Evolutionary conservation across 2,888 invertebrate genomes (phyloP).

Genomic region (Chydorus sphaericus): DNA sequence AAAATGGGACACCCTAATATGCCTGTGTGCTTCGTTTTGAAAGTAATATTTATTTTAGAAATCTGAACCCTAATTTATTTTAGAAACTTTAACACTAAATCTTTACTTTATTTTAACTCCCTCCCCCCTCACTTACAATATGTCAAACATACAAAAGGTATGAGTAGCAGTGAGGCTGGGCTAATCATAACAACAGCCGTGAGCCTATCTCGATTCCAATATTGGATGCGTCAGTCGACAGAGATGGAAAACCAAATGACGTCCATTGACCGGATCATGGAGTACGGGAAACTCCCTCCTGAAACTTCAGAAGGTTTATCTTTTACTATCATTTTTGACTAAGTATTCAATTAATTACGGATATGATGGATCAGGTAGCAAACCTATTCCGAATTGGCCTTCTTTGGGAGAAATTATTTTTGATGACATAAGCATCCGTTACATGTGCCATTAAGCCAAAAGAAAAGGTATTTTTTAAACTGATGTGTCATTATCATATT

Average conservation of each 20-base stretch:
- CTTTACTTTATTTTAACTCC: too few species aligned
- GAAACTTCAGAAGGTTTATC: conserved; percentile 39
- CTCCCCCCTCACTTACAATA: too few species aligned
- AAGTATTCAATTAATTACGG: background rate
- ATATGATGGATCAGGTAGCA: conserved; percentile 30
- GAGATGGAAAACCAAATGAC: conserved; percentile 79
- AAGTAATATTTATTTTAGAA: too few species aligned
- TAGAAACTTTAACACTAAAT: too few species aligned
- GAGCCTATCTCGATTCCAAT: conserved; percentile 39
- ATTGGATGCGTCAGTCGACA: conserved; percentile 85
- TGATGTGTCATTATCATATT: too few species aligned
- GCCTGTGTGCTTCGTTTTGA: too few species aligned
- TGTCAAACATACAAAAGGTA: too few species aligned
- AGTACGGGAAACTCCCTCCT: conserved; percentile 55
- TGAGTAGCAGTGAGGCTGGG: conserved; percentile 24
- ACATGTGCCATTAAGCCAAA: conserved; percentile 32
- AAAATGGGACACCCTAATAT: too few species aligned
- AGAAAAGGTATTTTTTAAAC: conserved; percentile 20
- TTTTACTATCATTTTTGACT: background rate
- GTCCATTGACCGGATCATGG: conserved; percentile 70
- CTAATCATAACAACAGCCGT: conserved; percentile 25
- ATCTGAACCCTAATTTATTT: too few species aligned
- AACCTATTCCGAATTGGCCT: conserved; percentile 31
- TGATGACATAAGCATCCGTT: conserved; percentile 26
- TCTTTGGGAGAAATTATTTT: conserved; percentile 23